phyloP scores from a whole-genome alignment of 2,888 invertebrate species.

The Seira ritae region DNA sequence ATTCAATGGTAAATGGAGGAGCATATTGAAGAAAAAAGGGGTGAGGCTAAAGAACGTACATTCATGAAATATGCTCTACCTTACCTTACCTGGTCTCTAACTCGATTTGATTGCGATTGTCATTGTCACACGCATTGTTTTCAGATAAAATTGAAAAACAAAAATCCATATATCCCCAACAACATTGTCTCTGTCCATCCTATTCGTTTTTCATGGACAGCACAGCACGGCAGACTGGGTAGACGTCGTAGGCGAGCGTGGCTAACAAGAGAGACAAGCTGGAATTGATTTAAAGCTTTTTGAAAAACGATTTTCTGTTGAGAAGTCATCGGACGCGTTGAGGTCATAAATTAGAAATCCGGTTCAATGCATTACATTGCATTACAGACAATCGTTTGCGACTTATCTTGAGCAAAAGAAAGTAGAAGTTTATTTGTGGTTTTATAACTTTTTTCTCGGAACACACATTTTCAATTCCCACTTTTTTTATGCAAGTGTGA shows the following conservation, averaged over 20 bases:
- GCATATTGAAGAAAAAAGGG: constrained; percentile 27
- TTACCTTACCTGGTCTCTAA: too few species aligned
- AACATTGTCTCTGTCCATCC: too few species aligned
- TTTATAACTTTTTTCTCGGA: constrained; percentile 10
- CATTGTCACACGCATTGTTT: constrained; percentile 16
- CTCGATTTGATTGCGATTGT: constrained; percentile 4
- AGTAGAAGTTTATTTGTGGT: neutral
- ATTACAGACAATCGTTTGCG: neutral
- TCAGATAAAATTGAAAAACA: neutral
- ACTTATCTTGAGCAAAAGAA: neutral
- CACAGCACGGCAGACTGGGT: neutral
- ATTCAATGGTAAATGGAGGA: constrained; percentile 12
- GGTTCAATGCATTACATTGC: constrained; percentile 36
- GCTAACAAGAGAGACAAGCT: neutral
- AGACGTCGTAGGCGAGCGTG: constrained; percentile 8
- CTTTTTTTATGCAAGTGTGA: constrained; percentile 8
- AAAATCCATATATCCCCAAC: neutral
- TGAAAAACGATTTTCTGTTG: constrained; percentile 52
- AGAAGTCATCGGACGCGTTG: constrained; percentile 28
- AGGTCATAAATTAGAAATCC: constrained; percentile 59
- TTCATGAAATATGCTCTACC: too few species aligned
- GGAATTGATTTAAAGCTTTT: constrained; percentile 61
- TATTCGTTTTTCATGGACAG: too few species aligned
- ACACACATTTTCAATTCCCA: constrained; percentile 9
- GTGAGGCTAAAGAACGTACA: neutral